Base-by-base conservation (phyloP, 2,797 vertebrate species). In the Champsocephalus gunnari region DNA sequence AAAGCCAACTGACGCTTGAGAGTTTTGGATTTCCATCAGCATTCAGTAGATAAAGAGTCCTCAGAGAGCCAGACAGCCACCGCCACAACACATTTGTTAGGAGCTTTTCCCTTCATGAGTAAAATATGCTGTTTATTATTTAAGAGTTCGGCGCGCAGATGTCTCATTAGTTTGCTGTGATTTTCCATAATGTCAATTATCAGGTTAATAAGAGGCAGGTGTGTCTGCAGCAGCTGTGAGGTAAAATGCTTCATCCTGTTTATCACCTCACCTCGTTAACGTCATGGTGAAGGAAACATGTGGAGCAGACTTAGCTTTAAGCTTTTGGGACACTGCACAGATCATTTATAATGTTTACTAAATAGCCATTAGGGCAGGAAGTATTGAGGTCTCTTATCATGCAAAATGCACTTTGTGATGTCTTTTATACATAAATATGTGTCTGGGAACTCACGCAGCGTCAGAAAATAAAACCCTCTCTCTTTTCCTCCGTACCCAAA, bases 81-180 rank as follows among this genome's bases (percentile, higher is more conserved):
- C 41, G 63, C 62, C 81, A 79, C 77, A 74, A 80, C 80, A 51
- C 10, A 66, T 84, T 77, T 83, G 70, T 88, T 70, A 64, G 44
- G 11, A 71, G 80, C 59, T 61, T 66, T 51, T 47, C 28, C 68
- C 49, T 50, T 66, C 14, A 66, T 57, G 61, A 63, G 73, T 43
- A 53, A 47, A 55, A 64, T 72, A 44, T 68, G 12, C 12, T 62
- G 10, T 53, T 65, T 60, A 55, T 55, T 68, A 56, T 62, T 81
- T 13, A 66, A 12, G 21, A 54, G 71, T 66, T 74, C 5, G 24
- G 17, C 0, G 12, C 77, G 73, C 58, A 73, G 65, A 84, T 34
- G 71, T 57, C 62, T 74, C 66, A 71, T 84, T 75, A 81, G 65
- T 12, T 43, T 67, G 24, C 8, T 21, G 60, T 60, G 53, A 72